These are phyloP conservation scores for Euphonia xanthogaster DNA, from an alignment of 2,797 vertebrate genomes.

Conservation along the genomic window DNA sequence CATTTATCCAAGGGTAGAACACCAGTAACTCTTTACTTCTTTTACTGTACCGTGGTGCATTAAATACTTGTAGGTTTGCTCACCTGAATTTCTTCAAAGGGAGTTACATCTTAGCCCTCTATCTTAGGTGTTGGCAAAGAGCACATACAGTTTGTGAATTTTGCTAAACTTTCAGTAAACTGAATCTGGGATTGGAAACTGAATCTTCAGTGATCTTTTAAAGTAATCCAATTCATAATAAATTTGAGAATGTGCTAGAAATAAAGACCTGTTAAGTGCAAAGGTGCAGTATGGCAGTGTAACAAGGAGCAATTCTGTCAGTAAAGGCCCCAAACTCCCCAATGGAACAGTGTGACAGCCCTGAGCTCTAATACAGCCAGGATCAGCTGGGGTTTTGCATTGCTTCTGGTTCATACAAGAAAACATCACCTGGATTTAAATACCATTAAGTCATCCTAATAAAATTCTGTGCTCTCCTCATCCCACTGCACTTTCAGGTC, in stretches of 20 bases:
- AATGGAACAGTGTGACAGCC: background rate
- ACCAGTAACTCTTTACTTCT: background rate
- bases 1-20: background rate
- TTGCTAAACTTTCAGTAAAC: background rate
- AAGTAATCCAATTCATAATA: background rate
- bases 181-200: background rate
- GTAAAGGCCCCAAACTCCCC: background rate
- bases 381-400: background rate
- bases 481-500: conserved; percentile 74
- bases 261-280: background rate
- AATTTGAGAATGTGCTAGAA: background rate
- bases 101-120: background rate
- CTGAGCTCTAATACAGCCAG: background rate
- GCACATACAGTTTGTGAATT: background rate
- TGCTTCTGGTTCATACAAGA: background rate
- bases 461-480: background rate
- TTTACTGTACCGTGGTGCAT: background rate
- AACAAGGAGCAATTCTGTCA: background rate
- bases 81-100: background rate
- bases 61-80: background rate
- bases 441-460: background rate
- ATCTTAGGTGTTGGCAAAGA: background rate
- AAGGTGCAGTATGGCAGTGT: background rate
- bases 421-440: background rate
- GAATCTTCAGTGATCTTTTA: background rate